A percentile compares a stretch with the other conserved stretches of the same genome.
Conservation (phyloP, 2,113 vertebrate species). For the Bettongia penicillata region DNA sequence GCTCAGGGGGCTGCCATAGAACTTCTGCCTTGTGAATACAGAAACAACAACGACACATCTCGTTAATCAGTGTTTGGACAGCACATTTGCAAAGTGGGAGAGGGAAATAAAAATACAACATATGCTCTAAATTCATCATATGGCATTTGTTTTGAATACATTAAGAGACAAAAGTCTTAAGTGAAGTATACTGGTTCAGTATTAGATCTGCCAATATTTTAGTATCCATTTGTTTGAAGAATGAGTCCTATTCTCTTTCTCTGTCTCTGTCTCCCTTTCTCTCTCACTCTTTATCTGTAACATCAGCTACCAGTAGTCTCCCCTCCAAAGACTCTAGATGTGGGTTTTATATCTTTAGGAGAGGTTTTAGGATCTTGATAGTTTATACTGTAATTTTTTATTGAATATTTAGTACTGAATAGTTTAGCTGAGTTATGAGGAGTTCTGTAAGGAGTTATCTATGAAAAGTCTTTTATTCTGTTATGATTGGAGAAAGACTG, state of each 20-base stretch:
- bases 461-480: neutral
- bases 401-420: neutral
- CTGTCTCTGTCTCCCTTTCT: neutral
- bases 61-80: constrained; percentile 65
- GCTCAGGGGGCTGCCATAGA: constrained; percentile 40
- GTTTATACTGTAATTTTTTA: neutral
- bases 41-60: constrained; percentile 57
- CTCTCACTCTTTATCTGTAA: constrained; percentile 20
- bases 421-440: neutral
- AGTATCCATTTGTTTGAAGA: neutral
- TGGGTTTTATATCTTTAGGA: neutral
- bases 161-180: constrained; percentile 24
- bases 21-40: constrained; percentile 65
- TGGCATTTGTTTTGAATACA: constrained; percentile 55
- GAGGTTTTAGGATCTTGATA: neutral
- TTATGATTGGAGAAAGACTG: neutral
- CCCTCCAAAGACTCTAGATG: neutral
- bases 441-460: neutral
- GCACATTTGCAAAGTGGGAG: constrained; percentile 33
- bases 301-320: neutral
- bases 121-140: constrained; percentile 41
- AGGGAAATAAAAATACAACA: constrained; percentile 32
- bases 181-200: constrained; percentile 24
- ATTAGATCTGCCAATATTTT: constrained; percentile 5
- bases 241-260: constrained; percentile 15